Conservation (phyloP, 2,797 vertebrate species). For the Lithobates sylvaticus region DNA sequence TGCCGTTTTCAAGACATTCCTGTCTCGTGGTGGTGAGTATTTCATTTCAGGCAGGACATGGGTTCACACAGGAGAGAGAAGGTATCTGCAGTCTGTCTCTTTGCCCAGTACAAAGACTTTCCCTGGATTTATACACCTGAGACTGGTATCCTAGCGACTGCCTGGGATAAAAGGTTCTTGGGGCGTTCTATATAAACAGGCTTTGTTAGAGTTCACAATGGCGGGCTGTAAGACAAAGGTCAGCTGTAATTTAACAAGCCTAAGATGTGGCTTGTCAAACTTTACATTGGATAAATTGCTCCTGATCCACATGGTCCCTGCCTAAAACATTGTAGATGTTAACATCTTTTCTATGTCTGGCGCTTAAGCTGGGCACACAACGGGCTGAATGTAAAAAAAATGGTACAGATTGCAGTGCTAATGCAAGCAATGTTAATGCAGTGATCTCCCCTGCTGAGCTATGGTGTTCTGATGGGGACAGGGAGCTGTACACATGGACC, state of each 20-base stretch:
- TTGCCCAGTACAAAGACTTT: slow-evolving; percentile 50
- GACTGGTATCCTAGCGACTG: slow-evolving; percentile 68
- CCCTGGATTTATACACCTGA: slow-evolving; percentile 68
- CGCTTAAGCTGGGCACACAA: no score
- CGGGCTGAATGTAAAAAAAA: no score
- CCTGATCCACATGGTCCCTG: not conserved
- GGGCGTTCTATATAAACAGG: slow-evolving; percentile 59
- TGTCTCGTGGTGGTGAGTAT: not conserved
- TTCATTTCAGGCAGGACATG: slow-evolving; percentile 18
- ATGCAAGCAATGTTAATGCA: no score
- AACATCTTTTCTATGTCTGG: not conserved
- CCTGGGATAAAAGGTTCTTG: slow-evolving; percentile 60
- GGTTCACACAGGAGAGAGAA: slow-evolving; percentile 29
- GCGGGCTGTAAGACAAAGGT: slow-evolving; percentile 68
- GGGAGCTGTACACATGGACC: no score
- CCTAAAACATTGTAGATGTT: slow-evolving; percentile 29
- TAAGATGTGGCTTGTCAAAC: slow-evolving; percentile 50
- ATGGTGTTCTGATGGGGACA: no score
- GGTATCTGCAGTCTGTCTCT: slow-evolving; percentile 34
- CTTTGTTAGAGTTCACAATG: slow-evolving; percentile 64
- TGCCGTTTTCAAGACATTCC: slow-evolving; percentile 23
- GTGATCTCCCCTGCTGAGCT: not conserved
- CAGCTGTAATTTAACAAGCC: slow-evolving; percentile 65
- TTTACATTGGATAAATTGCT: slow-evolving; percentile 19
- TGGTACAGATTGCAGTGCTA: no score